phyloP scores from a whole-genome alignment of 2,797 vertebrate genomes.

The Enteromius thamalakanensis region DNA sequence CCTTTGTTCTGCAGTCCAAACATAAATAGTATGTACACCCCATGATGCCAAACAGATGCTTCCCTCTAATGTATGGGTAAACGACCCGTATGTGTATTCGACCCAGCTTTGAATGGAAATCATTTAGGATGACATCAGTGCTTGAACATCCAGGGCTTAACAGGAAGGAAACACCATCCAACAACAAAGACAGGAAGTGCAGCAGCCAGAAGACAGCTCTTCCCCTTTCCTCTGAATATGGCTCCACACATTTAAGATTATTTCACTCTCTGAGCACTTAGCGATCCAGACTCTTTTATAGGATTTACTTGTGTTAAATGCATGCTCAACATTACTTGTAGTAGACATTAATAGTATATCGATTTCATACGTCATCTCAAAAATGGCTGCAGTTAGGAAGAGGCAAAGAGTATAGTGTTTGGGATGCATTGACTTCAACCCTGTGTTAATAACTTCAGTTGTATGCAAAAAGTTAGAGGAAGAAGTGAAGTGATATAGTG shows the following conservation, averaged over 20 bases:
- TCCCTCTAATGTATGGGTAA: conserved; percentile 8
- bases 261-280: conserved; percentile 9
- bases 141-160: not conserved
- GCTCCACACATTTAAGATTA: conserved; percentile 31
- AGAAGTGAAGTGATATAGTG: too few species aligned
- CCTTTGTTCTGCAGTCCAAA: not conserved
- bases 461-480: not conserved
- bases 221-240: conserved; percentile 49
- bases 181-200: conserved; percentile 66
- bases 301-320: conserved; percentile 29
- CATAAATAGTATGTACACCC: not conserved
- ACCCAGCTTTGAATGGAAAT: conserved; percentile 30
- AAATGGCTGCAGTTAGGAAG: not conserved
- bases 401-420: not conserved
- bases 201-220: conserved; percentile 23
- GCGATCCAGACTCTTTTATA: conserved; percentile 33
- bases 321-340: not conserved
- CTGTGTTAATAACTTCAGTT: not conserved
- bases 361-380: not conserved
- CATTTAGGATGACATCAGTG: conserved; percentile 51
- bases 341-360: conserved; percentile 17
- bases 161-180: conserved; percentile 60
- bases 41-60: conserved; percentile 37
- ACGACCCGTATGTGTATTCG: not conserved
- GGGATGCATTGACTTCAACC: not conserved